Evolutionary conservation across 2,797 vertebrate species (phyloP).

Genomic region (Hirundo rustica): DNA sequence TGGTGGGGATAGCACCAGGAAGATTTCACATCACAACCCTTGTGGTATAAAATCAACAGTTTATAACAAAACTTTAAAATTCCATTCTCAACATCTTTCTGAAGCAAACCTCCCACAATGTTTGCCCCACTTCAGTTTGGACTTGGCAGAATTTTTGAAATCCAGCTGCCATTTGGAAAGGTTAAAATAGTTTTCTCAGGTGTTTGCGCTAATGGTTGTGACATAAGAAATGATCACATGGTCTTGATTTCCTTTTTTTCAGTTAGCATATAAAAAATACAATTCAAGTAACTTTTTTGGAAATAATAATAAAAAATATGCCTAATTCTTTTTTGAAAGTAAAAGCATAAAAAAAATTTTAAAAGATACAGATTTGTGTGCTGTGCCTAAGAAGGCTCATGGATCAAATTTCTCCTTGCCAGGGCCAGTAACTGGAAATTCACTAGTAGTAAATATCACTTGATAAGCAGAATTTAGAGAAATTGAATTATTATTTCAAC

Average conservation of each 20-base stretch:
- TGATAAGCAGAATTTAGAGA: background rate
- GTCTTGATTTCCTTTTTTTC: background rate
- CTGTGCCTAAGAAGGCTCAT: background rate
- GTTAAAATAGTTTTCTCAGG: background rate
- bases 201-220: background rate
- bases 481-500: slow-evolving; percentile 30
- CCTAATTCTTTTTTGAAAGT: background rate
- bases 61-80: background rate
- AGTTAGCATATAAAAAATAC: background rate
- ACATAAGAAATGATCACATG: background rate
- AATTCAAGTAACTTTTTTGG: background rate
- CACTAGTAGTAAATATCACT: slow-evolving; percentile 11
- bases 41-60: background rate
- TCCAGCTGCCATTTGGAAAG: background rate
- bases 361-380: background rate
- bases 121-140: background rate
- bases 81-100: background rate
- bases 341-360: background rate
- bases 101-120: background rate
- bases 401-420: background rate
- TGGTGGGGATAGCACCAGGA: background rate
- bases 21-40: background rate
- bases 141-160: background rate
- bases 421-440: background rate
- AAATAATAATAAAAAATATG: background rate